Evolutionary conservation across 2,113 vertebrate species (phyloP).

Genomic region (Aplodontia rufa): DNA sequence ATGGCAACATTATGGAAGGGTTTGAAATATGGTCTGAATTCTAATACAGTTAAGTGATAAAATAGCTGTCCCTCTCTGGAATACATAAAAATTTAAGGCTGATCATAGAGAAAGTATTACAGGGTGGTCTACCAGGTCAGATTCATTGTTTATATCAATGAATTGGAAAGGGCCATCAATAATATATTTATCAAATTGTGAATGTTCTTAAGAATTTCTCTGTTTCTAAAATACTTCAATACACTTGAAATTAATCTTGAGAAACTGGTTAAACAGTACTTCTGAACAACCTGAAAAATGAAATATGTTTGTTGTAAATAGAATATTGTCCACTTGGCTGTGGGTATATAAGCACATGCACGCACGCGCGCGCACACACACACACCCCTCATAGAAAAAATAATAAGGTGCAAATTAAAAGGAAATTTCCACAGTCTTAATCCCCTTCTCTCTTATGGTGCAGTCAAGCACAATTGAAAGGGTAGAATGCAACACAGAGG

Average conservation of each 20-base stretch:
- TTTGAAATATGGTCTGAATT: not conserved
- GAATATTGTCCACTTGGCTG: not conserved
- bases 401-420: not conserved
- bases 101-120: not conserved
- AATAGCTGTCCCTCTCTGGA: not conserved
- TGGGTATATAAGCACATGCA: not conserved
- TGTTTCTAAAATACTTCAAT: not conserved
- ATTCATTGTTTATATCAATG: not conserved
- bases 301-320: not conserved
- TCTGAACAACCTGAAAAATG: not conserved
- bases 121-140: not conserved
- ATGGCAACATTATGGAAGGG: not conserved
- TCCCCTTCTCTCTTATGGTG: not conserved
- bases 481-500: not conserved
- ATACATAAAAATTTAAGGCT: not conserved
- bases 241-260: not conserved
- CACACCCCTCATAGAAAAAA: not conserved
- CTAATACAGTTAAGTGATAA: not conserved
- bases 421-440: not conserved
- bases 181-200: not conserved
- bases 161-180: not conserved
- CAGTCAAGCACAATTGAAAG: not conserved
- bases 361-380: not conserved
- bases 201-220: not conserved
- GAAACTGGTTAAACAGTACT: not conserved